Conservation (phyloP, 37 sponge, comb jelly and placozoan genomes). For the Tethya wilhelma region DNA sequence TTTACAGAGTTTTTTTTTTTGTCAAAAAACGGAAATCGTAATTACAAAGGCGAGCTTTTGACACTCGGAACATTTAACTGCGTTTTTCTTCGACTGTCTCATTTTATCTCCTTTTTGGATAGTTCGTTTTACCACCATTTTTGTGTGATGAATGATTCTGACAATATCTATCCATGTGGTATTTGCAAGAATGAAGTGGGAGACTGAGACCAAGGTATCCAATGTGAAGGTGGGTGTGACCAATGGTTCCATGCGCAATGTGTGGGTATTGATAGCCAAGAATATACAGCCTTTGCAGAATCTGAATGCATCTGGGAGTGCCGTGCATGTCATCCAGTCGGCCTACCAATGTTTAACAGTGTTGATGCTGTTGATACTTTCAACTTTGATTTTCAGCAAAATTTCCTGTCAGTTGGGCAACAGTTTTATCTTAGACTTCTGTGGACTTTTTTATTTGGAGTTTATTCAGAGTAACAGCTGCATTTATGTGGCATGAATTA, state of each 20-base stretch:
- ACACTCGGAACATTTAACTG: no score
- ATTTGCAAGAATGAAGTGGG: neutral
- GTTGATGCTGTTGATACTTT: slow-evolving; percentile 4
- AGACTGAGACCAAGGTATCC: neutral
- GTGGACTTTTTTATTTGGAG: slow-evolving; percentile 63
- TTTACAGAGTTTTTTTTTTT: no score
- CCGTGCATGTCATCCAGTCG: neutral
- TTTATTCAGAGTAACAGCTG: slow-evolving; percentile 1
- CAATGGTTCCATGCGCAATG: neutral
- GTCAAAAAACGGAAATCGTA: no score
- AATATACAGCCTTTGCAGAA: neutral
- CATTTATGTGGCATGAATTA: slow-evolving; percentile 46
- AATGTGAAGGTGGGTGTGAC: slow-evolving; percentile 1
- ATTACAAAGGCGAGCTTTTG: no score
- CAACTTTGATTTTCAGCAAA: slow-evolving; percentile 33
- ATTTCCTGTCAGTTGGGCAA: slow-evolving; percentile 57
- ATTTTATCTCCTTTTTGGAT: no score
- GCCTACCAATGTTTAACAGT: neutral
- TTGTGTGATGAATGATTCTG: no score
- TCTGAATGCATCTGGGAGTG: slow-evolving; percentile 1
- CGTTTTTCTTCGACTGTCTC: no score
- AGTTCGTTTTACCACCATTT: no score
- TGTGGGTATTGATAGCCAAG: neutral
- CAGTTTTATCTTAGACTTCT: slow-evolving; percentile 58
- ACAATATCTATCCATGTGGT: no score